A percentile compares a stretch with the other conserved stretches of the same genome.
Evolutionary conservation across 1,140 invertebrate genomes (phyloP).

Genomic region (Heliconius himera): DNA sequence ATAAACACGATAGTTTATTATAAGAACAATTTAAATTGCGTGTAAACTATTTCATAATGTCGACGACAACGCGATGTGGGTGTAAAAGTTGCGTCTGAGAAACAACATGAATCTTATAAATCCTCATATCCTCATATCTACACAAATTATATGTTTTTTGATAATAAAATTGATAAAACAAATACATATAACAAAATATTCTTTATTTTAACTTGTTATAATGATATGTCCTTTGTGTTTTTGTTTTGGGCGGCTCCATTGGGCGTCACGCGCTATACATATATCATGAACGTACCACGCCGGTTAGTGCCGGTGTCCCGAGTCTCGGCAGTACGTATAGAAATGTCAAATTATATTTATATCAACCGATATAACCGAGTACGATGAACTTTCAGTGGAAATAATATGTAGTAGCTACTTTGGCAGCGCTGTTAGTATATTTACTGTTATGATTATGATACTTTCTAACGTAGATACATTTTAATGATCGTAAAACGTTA

Average conservation of each 20-base stretch:
- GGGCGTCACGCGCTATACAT: slow-evolving; percentile 9
- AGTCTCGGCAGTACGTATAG: slow-evolving; percentile 33
- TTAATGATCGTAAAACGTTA: slow-evolving; percentile 2
- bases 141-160: not conserved
- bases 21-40: slow-evolving; percentile 21
- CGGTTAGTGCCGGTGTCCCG: slow-evolving; percentile 19
- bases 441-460: slow-evolving; percentile 14
- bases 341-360: slow-evolving; percentile 67
- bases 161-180: slow-evolving; percentile 10
- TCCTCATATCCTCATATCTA: not conserved
- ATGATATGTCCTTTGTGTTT: not conserved
- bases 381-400: slow-evolving; percentile 53
- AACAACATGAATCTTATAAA: slow-evolving; percentile 14
- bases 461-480: not conserved
- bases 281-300: slow-evolving; percentile 37
- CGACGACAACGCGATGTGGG: slow-evolving; percentile 12
- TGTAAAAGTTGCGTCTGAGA: not conserved
- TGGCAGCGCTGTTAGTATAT: slow-evolving; percentile 32
- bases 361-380: slow-evolving; percentile 42
- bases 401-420: slow-evolving; percentile 28
- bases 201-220: not conserved
- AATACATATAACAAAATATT: not conserved
- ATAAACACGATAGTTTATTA: slow-evolving; percentile 17
- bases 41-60: slow-evolving; percentile 31
- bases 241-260: slow-evolving; percentile 8